Percentiles rank a stretch among this genome's conserved stretches.
phyloP scores from a whole-genome alignment of 2,113 vertebrate species.

The Aegotheles bennettii region DNA sequence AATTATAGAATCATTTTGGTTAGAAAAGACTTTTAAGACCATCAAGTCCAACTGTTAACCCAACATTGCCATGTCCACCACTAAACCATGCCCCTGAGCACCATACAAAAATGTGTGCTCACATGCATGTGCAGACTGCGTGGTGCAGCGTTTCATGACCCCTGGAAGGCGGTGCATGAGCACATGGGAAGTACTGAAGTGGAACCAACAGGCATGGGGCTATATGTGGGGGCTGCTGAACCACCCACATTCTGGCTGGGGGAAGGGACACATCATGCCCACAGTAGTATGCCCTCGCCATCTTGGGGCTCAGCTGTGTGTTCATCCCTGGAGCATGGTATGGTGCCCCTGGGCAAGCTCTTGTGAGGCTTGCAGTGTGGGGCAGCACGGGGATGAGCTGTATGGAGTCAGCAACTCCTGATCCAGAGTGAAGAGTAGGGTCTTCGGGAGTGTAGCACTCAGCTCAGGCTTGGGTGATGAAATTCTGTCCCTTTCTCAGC shows the following conservation, averaged over 20 bases:
- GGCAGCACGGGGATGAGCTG: not conserved
- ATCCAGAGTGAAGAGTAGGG: not conserved
- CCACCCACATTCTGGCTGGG: too few species aligned
- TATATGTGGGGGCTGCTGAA: not conserved
- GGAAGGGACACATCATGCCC: not conserved
- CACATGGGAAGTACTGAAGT: not conserved
- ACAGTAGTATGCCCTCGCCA: not conserved
- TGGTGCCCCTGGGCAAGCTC: not conserved
- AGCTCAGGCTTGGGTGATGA: not conserved
- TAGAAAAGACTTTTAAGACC: too few species aligned
- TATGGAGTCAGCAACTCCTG: not conserved
- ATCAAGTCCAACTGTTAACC: too few species aligned
- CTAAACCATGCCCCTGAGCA: too few species aligned
- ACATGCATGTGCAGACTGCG: fast-evolving
- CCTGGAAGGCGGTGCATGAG: not conserved
- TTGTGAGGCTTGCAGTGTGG: not conserved
- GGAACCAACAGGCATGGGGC: not conserved
- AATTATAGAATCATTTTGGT: too few species aligned
- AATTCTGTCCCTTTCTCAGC: not conserved
- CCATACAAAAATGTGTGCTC: not conserved
- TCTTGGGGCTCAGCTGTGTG: not conserved
- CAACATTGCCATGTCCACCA: too few species aligned
- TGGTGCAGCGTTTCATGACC: not conserved
- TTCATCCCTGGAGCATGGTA: not conserved
- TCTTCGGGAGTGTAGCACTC: not conserved